These are phyloP conservation scores for Myotis yumanensis DNA, from an alignment of 2,113 vertebrate genomes.

Conservation along the genomic window DNA sequence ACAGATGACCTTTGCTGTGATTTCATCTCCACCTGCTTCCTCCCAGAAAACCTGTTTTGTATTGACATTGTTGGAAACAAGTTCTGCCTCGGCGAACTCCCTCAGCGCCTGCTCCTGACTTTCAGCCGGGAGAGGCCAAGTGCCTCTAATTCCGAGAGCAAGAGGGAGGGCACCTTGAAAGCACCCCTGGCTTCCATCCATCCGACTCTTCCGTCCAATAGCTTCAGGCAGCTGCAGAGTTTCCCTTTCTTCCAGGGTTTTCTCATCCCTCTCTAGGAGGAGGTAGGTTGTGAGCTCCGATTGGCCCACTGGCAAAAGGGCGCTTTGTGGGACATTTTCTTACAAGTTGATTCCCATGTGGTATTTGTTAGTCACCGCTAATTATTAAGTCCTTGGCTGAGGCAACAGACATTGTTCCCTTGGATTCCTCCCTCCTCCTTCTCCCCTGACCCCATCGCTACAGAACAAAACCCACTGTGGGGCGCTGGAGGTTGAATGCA, in stretches of 20 bases:
- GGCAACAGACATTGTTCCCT: constrained; percentile 71
- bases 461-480: constrained; percentile 77
- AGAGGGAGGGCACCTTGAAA: neutral
- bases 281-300: neutral
- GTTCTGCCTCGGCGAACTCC: constrained; percentile 43
- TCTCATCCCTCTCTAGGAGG: neutral
- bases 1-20: constrained; percentile 65
- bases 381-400: constrained; percentile 79
- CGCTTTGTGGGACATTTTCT: constrained; percentile 74
- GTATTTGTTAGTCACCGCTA: constrained; percentile 83
- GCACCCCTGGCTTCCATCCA: neutral
- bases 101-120: neutral
- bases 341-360: constrained; percentile 80
- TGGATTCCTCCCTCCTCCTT: constrained; percentile 56
- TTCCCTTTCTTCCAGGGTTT: constrained; percentile 15
- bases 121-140: neutral
- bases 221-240: neutral
- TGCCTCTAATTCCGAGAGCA: neutral
- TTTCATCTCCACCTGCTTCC: constrained; percentile 60
- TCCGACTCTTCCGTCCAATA: neutral
- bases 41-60: constrained; percentile 48
- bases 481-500: constrained; percentile 67
- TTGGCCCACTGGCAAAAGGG: constrained; percentile 19
- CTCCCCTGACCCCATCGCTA: constrained; percentile 48
- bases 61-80: constrained; percentile 2